These are phyloP conservation scores for Holothuria scabra DNA, from an alignment of 53 echinoderm and acorn worm genomes.

Conservation along the genomic window DNA sequence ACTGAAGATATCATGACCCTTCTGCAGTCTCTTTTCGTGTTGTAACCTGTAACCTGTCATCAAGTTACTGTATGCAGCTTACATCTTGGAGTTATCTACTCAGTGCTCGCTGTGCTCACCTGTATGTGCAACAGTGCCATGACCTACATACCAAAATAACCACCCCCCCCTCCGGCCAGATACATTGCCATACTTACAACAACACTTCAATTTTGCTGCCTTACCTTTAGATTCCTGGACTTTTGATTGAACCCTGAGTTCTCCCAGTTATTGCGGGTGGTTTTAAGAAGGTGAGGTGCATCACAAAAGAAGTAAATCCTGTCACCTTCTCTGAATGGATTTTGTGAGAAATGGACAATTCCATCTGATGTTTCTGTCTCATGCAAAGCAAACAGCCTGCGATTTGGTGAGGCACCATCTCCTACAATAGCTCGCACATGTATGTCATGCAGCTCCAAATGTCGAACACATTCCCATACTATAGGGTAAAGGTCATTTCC, in stretches of 20 bases:
- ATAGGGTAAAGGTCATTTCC: slow-evolving; percentile 62
- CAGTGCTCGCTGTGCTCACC: no score
- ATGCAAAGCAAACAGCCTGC: slow-evolving; percentile 58
- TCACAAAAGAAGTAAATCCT: slow-evolving; percentile 67
- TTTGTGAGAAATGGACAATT: slow-evolving; percentile 23
- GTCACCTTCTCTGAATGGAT: slow-evolving; percentile 44
- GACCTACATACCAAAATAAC: no score
- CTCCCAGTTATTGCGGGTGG: slow-evolving; percentile 67
- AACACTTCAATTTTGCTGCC: not conserved
- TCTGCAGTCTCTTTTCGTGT: no score
- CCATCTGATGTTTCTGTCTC: not conserved
- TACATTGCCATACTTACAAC: no score
- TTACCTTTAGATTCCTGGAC: slow-evolving; percentile 35
- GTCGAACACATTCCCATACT: slow-evolving; percentile 51
- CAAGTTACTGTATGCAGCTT: no score
- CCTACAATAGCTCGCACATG: slow-evolving; percentile 56
- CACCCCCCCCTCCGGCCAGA: no score
- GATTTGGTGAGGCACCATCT: slow-evolving; percentile 70
- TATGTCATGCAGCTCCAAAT: slow-evolving; percentile 43
- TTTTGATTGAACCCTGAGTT: slow-evolving; percentile 69
- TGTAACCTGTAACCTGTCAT: no score
- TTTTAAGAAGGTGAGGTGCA: slow-evolving; percentile 71
- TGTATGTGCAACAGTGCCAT: no score
- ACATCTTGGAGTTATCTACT: no score
- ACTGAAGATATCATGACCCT: no score